Evolutionary conservation across 2,113 vertebrate species (phyloP).

Genomic region (Uria aalge): DNA sequence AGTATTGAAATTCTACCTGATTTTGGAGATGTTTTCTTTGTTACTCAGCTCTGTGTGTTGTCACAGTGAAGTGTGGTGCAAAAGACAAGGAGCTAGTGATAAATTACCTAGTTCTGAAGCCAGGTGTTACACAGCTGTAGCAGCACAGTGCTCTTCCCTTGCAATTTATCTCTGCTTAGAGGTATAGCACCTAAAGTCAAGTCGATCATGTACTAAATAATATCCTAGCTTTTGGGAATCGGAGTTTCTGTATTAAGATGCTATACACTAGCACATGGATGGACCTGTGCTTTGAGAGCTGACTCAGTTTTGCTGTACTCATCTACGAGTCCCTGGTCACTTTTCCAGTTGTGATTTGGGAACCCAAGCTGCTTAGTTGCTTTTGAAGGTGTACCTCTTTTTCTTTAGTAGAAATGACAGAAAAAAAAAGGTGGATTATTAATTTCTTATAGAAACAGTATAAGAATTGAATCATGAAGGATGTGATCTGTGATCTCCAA

Average conservation of each 20-base stretch:
- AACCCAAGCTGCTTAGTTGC: neutral
- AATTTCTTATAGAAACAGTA: neutral
- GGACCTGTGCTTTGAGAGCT: neutral
- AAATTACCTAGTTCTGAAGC: neutral
- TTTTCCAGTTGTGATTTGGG: neutral
- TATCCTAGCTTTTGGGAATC: neutral
- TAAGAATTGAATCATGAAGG: neutral
- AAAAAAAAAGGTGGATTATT: neutral
- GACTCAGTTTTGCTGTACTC: neutral
- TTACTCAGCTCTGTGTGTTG: neutral
- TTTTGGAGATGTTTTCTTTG: neutral
- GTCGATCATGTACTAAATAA: neutral
- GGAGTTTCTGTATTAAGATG: neutral
- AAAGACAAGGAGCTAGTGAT: neutral
- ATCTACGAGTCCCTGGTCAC: neutral
- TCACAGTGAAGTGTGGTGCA: neutral
- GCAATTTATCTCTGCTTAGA: neutral
- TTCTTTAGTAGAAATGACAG: neutral
- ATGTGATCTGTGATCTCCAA: neutral
- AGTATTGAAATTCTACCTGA: neutral
- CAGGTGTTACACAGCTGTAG: neutral
- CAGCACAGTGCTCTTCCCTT: neutral
- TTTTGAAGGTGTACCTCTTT: neutral
- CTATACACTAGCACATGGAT: neutral
- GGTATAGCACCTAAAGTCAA: neutral